These are phyloP conservation scores for Tupaia chinensis DNA, from an alignment of 2,113 vertebrate species.

Conservation along the genomic window DNA sequence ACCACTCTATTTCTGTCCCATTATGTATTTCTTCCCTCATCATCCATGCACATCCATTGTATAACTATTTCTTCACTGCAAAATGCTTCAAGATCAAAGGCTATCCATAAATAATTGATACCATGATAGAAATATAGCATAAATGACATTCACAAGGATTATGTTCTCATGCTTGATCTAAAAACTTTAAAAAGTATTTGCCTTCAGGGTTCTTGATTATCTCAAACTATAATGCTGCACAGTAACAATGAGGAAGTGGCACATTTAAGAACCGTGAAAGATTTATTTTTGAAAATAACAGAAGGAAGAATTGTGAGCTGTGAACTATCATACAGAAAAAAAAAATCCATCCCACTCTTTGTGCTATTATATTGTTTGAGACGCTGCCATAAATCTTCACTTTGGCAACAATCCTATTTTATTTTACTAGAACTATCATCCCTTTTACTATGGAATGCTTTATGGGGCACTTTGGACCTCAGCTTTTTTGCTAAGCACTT, in stretches of 20 bases:
- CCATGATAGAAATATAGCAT: background rate
- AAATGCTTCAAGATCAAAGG: background rate
- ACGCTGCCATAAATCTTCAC: conserved; percentile 75
- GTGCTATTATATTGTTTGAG: conserved; percentile 61
- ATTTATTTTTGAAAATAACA: conserved; percentile 70
- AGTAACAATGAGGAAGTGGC: conserved; percentile 36
- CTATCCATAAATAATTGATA: conserved; percentile 31
- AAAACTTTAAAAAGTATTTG: conserved; percentile 60
- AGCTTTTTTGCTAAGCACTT: conserved; percentile 58
- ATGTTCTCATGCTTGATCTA: conserved; percentile 46
- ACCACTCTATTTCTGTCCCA: background rate
- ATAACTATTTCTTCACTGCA: background rate
- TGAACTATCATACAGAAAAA: conserved; percentile 56
- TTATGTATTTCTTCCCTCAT: background rate
- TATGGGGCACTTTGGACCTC: conserved; percentile 70
- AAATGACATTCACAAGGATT: conserved; percentile 55
- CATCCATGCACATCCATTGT: background rate
- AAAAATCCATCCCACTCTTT: conserved; percentile 57
- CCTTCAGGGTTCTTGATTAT: conserved; percentile 55
- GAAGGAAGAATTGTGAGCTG: conserved; percentile 18
- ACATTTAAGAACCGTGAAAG: conserved; percentile 13
- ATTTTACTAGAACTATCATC: conserved; percentile 74
- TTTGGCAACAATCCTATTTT: conserved; percentile 64
- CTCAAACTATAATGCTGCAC: conserved; percentile 14
- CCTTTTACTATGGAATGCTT: conserved; percentile 74